Evolutionary conservation across 2,888 invertebrate genomes (phyloP), one percentile per base, ranked within the genome.

Genomic region (Belgica antarctica): DNA sequence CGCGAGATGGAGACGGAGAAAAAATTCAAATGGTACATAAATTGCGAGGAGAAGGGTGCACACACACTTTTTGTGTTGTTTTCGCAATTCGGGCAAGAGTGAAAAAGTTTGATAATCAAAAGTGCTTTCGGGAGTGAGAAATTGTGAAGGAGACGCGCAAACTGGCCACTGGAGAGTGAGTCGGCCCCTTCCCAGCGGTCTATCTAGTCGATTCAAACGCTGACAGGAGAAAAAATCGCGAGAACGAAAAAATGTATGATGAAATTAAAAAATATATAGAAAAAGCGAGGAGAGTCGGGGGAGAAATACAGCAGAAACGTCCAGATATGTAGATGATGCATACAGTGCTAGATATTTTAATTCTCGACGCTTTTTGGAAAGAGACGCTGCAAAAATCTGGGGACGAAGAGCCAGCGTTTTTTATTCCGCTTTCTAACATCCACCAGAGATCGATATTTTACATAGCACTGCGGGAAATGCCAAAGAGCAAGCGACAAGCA

Each of bases 321-420:
- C 28, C 25, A 66, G 47, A 52, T 52, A 52, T 59, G 59, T 59
- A 59, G 59, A 68, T 57, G 68, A 68, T 68, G 68, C 68, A 68
- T 57, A 57, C 31, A 68, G n/a, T 47, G 52, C 34, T 66, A 57
- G 68, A 68, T 68, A 57, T 68, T 68, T 68, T 46, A 68, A 46
- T 68, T 68, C 46, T 52, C 68, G 68, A 68, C 57, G 68, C 31
- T 61, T 62, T 61, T 61, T 27, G 2, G 28, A 25, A 46, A 65
- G 17, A 46, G 27, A 62, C 24, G 10, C 22, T 17, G 28, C n/a
- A n/a, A n/a, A n/a, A n/a, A n/a, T n/a, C n/a, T 8, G 25, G 62
- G 47, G 41, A 66, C 34, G 41, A 63, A 63, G n/a, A 17, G n/a
- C n/a, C n/a, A n/a, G n/a, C 12, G 34, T 12, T 31, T 31, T 31